Evolutionary conservation across 2,113 vertebrate species (phyloP).

Genomic region (Alosa alosa): DNA sequence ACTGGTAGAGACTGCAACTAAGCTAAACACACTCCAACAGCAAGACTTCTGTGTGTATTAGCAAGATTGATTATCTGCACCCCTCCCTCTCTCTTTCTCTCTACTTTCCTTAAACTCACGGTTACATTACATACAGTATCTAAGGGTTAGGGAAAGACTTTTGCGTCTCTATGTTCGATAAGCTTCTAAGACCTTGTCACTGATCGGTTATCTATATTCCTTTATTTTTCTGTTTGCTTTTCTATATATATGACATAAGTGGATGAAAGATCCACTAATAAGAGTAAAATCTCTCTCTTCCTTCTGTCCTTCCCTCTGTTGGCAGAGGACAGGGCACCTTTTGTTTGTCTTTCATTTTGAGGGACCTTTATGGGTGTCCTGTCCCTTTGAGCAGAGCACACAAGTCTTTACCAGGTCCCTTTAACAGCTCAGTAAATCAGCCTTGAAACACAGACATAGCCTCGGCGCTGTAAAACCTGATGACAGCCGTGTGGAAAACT

Average conservation of each 20-base stretch:
- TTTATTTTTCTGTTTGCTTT: neutral
- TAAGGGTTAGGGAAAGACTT: neutral
- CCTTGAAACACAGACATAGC: neutral
- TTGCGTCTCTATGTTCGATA: neutral
- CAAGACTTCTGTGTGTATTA: neutral
- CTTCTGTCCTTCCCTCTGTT: neutral
- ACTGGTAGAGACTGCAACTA: neutral
- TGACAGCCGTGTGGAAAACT: constrained; percentile 28
- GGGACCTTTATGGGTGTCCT: neutral
- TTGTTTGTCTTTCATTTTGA: constrained; percentile 14
- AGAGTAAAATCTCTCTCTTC: neutral
- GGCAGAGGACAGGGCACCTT: neutral
- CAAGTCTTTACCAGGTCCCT: neutral
- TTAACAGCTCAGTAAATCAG: neutral
- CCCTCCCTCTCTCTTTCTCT: neutral
- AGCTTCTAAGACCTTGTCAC: neutral
- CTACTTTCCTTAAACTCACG: neutral
- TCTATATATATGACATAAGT: neutral
- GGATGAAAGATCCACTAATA: neutral
- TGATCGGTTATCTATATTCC: too few relatives aligned
- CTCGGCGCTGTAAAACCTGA: constrained; percentile 55
- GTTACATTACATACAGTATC: too few relatives aligned
- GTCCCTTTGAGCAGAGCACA: neutral
- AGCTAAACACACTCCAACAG: neutral
- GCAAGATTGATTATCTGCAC: neutral